These are phyloP conservation scores for Delia radicum DNA, from an alignment of 1,140 invertebrate genomes.

Conservation along the genomic window DNA sequence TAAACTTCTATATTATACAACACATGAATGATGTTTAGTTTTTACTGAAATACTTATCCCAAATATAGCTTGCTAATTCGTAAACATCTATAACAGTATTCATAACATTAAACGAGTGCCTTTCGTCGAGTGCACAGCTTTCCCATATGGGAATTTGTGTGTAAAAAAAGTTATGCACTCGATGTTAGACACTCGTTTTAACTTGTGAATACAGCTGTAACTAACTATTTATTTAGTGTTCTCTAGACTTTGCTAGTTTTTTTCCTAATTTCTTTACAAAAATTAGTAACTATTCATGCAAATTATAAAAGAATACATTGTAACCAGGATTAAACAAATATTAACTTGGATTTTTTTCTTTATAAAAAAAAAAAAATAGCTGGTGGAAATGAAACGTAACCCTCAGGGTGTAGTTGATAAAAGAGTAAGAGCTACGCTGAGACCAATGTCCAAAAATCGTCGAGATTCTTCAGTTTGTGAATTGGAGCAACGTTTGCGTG, in stretches of 20 bases:
- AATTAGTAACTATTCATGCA: slow-evolving; percentile 11
- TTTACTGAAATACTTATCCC: no score
- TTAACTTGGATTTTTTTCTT: background rate
- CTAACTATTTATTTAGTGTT: no score
- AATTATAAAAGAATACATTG: background rate
- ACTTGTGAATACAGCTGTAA: no score
- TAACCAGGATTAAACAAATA: background rate
- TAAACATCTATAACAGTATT: no score
- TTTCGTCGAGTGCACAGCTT: no score
- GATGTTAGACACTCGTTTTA: no score
- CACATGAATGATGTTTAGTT: no score
- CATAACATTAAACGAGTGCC: no score
- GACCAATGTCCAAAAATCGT: slow-evolving; percentile 70
- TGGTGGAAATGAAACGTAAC: slow-evolving; percentile 86
- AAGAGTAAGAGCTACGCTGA: slow-evolving; percentile 73
- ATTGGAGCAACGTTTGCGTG: slow-evolving; percentile 75
- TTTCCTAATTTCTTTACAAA: background rate
- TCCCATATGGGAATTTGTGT: no score
- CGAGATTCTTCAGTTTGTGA: slow-evolving; percentile 71
- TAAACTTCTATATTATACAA: no score
- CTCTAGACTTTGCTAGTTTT: background rate
- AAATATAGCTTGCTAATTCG: no score
- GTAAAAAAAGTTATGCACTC: no score
- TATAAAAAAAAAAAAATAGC: slow-evolving; percentile 57
- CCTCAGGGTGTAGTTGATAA: slow-evolving; percentile 82